A percentile compares a stretch with the other conserved stretches of the same genome.
Evolutionary conservation across 2,113 vertebrate species (phyloP).

Genomic region (Nettapus auritus): DNA sequence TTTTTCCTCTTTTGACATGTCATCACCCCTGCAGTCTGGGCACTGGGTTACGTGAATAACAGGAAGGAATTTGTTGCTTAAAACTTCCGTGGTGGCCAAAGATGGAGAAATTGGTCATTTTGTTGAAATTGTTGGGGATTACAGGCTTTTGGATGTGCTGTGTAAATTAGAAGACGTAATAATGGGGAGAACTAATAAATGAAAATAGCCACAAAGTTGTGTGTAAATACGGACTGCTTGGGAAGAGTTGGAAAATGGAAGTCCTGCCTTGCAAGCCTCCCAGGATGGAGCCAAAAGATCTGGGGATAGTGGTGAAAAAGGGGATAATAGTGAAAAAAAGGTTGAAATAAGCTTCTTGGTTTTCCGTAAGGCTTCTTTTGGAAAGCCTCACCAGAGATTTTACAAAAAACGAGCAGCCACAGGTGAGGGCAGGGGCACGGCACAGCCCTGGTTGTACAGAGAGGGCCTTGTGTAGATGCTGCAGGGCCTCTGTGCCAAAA

Average conservation of each 20-base stretch:
- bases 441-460: background rate
- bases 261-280: background rate
- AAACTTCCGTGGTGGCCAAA: background rate
- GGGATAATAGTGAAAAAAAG: no score
- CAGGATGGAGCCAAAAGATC: background rate
- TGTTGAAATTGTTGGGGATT: background rate
- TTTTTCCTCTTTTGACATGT: background rate
- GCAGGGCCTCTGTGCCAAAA: background rate
- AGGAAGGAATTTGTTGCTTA: background rate
- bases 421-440: background rate
- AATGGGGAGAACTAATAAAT: background rate
- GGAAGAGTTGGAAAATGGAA: background rate
- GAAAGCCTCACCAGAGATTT: background rate
- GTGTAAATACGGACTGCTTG: background rate
- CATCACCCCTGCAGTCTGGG: background rate
- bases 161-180: background rate
- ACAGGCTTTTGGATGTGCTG: background rate
- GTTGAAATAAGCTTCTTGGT: background rate
- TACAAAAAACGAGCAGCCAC: background rate
- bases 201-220: accelerated
- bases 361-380: background rate
- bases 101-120: background rate
- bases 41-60: background rate
- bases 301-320: background rate
- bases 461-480: background rate